Percentiles rank a stretch among this genome's conserved stretches.
Conservation (phyloP, 2,113 vertebrate genomes). For the Aegotheles bennettii region DNA sequence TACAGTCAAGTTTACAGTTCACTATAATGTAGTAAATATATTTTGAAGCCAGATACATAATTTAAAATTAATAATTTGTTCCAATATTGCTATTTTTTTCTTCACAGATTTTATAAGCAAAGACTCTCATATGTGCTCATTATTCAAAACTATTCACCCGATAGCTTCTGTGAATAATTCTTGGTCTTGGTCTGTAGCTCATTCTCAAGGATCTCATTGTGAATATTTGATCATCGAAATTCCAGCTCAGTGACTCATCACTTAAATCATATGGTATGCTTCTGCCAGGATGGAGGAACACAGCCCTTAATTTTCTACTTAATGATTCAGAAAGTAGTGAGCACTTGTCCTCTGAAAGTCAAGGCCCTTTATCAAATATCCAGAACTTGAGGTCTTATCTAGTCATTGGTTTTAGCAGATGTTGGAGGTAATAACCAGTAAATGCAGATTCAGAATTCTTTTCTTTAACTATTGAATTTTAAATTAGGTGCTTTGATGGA, state of each 20-base stretch:
- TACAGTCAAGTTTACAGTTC: background rate
- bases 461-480: background rate
- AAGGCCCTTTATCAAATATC: conserved; percentile 18
- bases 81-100: background rate
- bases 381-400: background rate
- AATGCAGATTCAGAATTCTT: background rate
- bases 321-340: conserved; percentile 43
- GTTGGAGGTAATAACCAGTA: background rate
- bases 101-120: background rate
- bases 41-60: background rate
- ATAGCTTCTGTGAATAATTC: conserved; percentile 46
- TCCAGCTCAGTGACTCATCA: conserved; percentile 55
- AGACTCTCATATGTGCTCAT: background rate
- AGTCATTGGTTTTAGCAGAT: background rate
- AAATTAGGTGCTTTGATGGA: background rate
- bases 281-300: conserved; percentile 30
- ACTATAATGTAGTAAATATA: background rate
- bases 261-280: conserved; percentile 37
- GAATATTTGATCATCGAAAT: conserved; percentile 43
- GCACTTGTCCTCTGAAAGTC: conserved; percentile 47
- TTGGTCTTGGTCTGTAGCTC: conserved; percentile 46
- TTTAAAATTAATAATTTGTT: background rate
- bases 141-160: conserved; percentile 23
- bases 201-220: conserved; percentile 50
- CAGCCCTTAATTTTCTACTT: conserved; percentile 46